Evolutionary conservation across 1,140 invertebrate species (phyloP).

Genomic region (Trachymyrmex cornetzi): DNA sequence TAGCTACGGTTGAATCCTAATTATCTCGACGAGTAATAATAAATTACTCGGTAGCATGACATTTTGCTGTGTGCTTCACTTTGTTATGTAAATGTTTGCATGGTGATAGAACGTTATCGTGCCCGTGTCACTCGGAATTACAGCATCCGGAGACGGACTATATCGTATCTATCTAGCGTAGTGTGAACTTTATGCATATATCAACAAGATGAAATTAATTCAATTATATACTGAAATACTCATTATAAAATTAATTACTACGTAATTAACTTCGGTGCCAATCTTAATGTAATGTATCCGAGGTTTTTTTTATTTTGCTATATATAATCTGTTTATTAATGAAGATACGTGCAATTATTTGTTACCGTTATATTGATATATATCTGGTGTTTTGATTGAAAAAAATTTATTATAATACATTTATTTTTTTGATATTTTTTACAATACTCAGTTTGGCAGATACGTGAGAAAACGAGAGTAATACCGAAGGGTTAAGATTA

Average conservation of each 20-base stretch:
- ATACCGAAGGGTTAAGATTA: background rate
- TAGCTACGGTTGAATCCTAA: conserved; percentile 61
- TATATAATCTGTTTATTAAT: too few relatives aligned
- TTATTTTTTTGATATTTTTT: too few relatives aligned
- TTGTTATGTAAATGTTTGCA: conserved; percentile 84
- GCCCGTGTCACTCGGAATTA: conserved; percentile 66
- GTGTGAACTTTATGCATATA: conserved; percentile 29
- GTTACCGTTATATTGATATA: too few relatives aligned
- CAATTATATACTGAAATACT: background rate
- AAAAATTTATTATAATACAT: too few relatives aligned
- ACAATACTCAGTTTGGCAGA: too few relatives aligned
- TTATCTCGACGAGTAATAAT: conserved; percentile 74
- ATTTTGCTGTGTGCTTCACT: conserved; percentile 74
- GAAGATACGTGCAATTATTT: too few relatives aligned
- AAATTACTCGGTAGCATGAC: conserved; percentile 81
- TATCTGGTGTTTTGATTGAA: too few relatives aligned
- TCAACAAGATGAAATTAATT: conserved; percentile 30
- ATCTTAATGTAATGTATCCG: too few relatives aligned
- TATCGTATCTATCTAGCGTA: conserved; percentile 43
- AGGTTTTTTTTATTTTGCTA: too few relatives aligned
- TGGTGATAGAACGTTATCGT: conserved; percentile 79
- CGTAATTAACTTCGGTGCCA: background rate
- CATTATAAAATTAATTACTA: conserved; percentile 7
- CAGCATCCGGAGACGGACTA: conserved; percentile 71
- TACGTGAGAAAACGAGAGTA: too few relatives aligned